Base-by-base conservation (phyloP, 1,140 invertebrate species). In the Phortica variegata region DNA sequence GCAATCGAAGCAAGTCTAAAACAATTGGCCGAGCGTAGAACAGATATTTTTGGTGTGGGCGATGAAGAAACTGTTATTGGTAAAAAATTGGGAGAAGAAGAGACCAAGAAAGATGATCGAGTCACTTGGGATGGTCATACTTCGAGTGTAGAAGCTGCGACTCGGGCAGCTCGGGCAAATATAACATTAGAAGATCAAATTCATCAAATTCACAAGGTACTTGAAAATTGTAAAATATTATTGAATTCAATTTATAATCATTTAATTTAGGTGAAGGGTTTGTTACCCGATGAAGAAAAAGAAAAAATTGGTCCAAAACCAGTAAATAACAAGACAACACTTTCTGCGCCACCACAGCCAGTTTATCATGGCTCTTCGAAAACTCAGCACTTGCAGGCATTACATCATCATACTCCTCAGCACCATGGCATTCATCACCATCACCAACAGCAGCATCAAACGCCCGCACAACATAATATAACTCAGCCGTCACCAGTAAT, bases 81-180 rank as follows among this genome's bases (percentile, higher is more conserved):
- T 84, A 95, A 97, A 79, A 99, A 99, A 78, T 93, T 97, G 56
- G 97, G 97, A 7, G 95, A 98, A 77, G 95, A 98, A 66, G 95
- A 89, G 76, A 87, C 85, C 54, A 84, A 84, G 55, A 89, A 88
- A 75, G 87, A 90, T 70, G 93, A 95, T 68, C 93, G 90, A 59
- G 91, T 94, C 2, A 96, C 93, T 17, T 98, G 96, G 96, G 96
- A 98, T 78, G 95, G 95, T n/a, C 95, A 98, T 72, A 95, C 93
- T 1, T 92, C 92, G 1, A 93, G 89, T 70, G 87, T 96, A 58
- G 93, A 97, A 80, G 89, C 92, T 0, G 91, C 91, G 0, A 93
- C 93, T 0, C 77, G 91, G 39, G 91, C 92, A 10, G 95, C 95
- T 1, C 80, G 95, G 29, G 93, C 95, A 1, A 95, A 96, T 73